Evolutionary conservation across 2,797 vertebrate species (phyloP).

Genomic region (Hypotaenidia okinawae): DNA sequence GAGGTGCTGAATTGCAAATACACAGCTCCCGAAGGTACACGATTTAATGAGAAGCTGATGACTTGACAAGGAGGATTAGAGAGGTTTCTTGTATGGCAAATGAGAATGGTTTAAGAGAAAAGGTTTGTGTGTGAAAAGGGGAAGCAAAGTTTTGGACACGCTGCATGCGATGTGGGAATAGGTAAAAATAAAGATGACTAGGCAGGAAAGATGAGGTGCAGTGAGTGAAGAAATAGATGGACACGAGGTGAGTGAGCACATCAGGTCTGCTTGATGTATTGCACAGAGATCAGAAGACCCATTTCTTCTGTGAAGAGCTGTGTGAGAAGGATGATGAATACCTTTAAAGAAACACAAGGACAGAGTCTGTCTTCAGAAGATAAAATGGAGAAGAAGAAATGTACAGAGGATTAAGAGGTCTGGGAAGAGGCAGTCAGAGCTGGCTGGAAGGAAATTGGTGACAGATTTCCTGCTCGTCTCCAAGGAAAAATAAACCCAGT

Average conservation of each 20-base stretch:
- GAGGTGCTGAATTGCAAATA: constrained; percentile 9
- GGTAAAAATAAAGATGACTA: background rate
- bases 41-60: constrained; percentile 2
- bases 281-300: background rate
- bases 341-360: background rate
- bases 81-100: background rate
- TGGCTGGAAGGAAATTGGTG: constrained; percentile 27
- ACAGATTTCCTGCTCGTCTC: constrained; percentile 41
- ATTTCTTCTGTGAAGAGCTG: background rate
- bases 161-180: accelerated
- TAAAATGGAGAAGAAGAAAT: background rate
- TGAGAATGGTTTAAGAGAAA: background rate
- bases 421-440: background rate
- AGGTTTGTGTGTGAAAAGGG: background rate
- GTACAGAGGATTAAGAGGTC: background rate
- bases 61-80: background rate
- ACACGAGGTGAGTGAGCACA: background rate
- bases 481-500: constrained; percentile 7
- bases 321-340: background rate
- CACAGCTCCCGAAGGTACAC: background rate
- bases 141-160: background rate
- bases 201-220: background rate
- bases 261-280: background rate
- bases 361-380: background rate
- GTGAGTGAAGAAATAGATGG: background rate